These are phyloP conservation scores for Neopelma chrysocephalum DNA, from an alignment of 2,797 vertebrate species.

Conservation along the genomic window DNA sequence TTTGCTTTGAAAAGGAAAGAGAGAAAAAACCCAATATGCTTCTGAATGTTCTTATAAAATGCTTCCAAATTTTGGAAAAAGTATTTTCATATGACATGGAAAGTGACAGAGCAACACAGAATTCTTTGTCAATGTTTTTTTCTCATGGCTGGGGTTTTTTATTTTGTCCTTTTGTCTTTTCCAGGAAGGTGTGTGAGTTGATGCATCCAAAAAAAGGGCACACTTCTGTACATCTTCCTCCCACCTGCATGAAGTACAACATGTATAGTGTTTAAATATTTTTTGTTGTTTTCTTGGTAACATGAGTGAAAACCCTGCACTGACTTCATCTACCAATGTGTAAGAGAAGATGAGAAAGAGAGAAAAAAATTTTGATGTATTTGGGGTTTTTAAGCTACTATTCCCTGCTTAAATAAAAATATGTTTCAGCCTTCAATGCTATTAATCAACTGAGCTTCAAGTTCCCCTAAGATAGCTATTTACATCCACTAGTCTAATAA, in stretches of 20 bases:
- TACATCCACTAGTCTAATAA: not conserved
- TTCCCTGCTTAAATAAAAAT: not conserved
- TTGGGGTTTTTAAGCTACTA: not conserved
- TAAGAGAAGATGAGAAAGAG: not conserved
- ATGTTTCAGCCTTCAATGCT: not conserved
- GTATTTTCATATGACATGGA: conserved; percentile 57
- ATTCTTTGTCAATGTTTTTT: not conserved
- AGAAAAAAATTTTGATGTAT: not conserved
- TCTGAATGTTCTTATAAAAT: conserved; percentile 63
- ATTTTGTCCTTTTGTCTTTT: conserved; percentile 35
- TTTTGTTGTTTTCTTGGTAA: conserved; percentile 35
- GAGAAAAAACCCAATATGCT: not conserved
- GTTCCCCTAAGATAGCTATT: not conserved
- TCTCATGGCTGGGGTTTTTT: not conserved
- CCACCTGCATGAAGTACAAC: not conserved
- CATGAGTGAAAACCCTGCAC: not conserved
- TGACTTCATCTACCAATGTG: not conserved
- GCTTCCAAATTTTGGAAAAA: conserved; percentile 64
- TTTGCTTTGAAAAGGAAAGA: conserved; percentile 71
- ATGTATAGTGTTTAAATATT: not conserved
- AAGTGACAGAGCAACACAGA: conserved; percentile 20
- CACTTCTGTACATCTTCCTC: conserved; percentile 8
- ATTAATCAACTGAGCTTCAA: not conserved
- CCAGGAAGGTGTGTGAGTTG: conserved; percentile 8
- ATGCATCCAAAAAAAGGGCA: conserved; percentile 20